Percentiles rank a stretch among this genome's conserved stretches.
These are phyloP conservation scores for Brassicogethes aeneus DNA, from an alignment of 2,888 invertebrate species.

Conservation along the genomic window DNA sequence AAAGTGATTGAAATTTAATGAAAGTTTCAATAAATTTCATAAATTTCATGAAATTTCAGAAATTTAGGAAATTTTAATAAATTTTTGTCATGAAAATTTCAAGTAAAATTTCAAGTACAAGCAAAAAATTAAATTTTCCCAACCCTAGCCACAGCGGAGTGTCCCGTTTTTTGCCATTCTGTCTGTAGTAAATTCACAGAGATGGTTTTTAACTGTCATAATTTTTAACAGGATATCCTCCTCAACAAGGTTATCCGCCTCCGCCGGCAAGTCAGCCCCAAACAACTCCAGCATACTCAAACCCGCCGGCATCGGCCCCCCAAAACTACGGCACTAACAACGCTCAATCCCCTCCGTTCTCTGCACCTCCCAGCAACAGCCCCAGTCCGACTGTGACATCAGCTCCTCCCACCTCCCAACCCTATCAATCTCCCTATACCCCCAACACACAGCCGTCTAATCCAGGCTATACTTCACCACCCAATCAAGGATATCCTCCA, in stretches of 20 bases:
- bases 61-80: no score
- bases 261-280: constrained; percentile 29
- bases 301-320: constrained; percentile 30
- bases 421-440: constrained; percentile 48
- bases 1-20: no score
- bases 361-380: constrained; percentile 41
- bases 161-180: no score
- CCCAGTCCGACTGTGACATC: constrained; percentile 45
- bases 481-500: constrained; percentile 19
- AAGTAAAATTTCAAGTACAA: no score
- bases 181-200: no score
- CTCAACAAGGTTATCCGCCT: constrained; percentile 44
- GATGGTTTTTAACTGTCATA: no score
- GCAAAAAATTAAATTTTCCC: no score
- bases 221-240: constrained; percentile 34
- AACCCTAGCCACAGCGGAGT: no score
- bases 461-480: constrained; percentile 39
- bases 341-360: constrained; percentile 56
- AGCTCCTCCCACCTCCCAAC: constrained; percentile 45
- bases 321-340: constrained; percentile 37
- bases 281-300: constrained; percentile 32
- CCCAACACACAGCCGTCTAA: constrained; percentile 39
- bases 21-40: no score
- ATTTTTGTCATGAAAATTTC: no score
- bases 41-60: no score